A percentile compares a stretch with the other conserved stretches of the same genome.
These are phyloP conservation scores for Campylorhamphus procurvoides DNA, from an alignment of 2,113 vertebrate species.

Conservation along the genomic window DNA sequence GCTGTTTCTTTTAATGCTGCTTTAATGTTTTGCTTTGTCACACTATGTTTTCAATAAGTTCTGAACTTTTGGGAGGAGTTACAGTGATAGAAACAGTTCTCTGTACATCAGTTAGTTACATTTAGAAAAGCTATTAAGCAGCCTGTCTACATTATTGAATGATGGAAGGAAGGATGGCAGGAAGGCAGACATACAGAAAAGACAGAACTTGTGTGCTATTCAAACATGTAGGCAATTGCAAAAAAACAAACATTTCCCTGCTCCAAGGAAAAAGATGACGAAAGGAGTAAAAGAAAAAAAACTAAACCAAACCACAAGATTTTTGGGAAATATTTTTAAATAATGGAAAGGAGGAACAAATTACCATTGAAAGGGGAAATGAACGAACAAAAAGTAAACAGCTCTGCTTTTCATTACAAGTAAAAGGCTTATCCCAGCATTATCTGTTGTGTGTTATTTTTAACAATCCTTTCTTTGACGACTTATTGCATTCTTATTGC, in stretches of 20 bases:
- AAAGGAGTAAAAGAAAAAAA: neutral
- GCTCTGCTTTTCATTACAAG: neutral
- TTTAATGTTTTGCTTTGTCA: neutral
- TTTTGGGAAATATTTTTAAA: neutral
- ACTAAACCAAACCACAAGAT: neutral
- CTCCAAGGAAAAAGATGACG: neutral
- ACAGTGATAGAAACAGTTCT: neutral
- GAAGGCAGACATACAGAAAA: neutral
- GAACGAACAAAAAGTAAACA: neutral
- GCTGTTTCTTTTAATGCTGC: neutral
- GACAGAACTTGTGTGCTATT: neutral
- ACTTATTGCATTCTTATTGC: neutral
- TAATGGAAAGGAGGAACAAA: neutral
- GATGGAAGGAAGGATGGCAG: neutral
- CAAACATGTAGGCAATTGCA: neutral
- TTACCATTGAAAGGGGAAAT: neutral
- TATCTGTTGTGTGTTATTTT: neutral
- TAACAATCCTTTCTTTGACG: neutral
- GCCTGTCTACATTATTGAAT: neutral
- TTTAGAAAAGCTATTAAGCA: neutral
- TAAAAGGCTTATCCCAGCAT: neutral
- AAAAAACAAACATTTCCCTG: accelerated
- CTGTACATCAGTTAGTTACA: neutral
- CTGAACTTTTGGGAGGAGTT: neutral
- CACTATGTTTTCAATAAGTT: neutral